Conservation (phyloP, 2,113 vertebrate species). For the Guaruba guarouba region DNA sequence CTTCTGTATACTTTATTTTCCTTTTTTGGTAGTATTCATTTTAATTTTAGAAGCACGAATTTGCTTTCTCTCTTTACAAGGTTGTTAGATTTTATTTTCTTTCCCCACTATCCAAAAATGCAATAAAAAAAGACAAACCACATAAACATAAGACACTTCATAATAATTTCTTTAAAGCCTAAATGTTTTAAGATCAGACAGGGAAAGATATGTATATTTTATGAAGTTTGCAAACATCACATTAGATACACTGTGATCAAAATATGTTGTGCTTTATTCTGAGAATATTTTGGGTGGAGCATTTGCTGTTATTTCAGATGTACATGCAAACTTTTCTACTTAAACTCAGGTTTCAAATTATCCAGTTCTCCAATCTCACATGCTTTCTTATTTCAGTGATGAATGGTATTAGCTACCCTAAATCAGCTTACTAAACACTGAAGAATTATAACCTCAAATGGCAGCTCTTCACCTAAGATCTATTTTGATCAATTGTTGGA, state of each 20-base stretch:
- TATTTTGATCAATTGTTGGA: slow-evolving; percentile 11
- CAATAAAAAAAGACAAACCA: not conserved
- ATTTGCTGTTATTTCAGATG: not conserved
- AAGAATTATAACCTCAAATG: slow-evolving; percentile 13
- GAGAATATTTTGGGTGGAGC: not conserved
- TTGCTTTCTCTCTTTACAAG: not conserved
- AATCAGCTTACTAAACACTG: not conserved
- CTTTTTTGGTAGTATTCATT: not conserved
- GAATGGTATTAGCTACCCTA: not conserved
- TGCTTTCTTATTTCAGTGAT: not conserved
- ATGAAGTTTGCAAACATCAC: slow-evolving; percentile 31
- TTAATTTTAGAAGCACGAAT: not conserved
- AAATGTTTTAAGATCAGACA: slow-evolving; percentile 22
- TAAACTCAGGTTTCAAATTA: not conserved
- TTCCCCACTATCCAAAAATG: not conserved
- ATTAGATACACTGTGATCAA: slow-evolving; percentile 38
- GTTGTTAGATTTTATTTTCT: not conserved
- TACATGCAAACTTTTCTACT: not conserved
- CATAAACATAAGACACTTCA: not conserved
- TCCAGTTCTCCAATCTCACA: not conserved
- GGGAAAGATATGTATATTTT: slow-evolving; percentile 14
- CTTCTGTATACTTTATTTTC: not conserved
- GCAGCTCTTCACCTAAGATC: not conserved
- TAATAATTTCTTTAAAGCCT: slow-evolving; percentile 22
- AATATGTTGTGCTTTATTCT: not conserved